phyloP scores from a whole-genome alignment of 1,140 invertebrate genomes.

The Coelopa frigida region DNA sequence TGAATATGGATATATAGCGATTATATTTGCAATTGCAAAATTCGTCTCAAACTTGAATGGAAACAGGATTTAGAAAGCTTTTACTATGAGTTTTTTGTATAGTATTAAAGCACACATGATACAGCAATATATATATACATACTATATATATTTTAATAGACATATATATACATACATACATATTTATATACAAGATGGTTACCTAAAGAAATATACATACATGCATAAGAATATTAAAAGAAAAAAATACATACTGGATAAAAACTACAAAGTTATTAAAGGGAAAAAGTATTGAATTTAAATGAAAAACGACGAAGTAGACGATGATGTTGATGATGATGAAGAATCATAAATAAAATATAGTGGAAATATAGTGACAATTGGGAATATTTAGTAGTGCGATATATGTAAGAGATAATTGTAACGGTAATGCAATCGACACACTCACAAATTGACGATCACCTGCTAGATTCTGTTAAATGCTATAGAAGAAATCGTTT shows the following conservation, averaged over 20 bases:
- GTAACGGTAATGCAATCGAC: too few relatives aligned
- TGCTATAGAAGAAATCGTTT: background rate
- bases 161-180: background rate
- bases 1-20: constrained; percentile 3
- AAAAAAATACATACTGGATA: constrained; percentile 5
- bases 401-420: background rate
- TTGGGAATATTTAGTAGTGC: background rate
- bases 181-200: background rate
- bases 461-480: too few relatives aligned
- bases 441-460: too few relatives aligned
- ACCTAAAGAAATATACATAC: constrained; percentile 3
- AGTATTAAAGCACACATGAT: constrained; percentile 2
- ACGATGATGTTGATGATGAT: background rate
- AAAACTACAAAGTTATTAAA: constrained; percentile 7
- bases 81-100: background rate
- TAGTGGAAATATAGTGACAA: constrained; percentile 1
- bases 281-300: constrained; percentile 5
- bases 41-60: background rate
- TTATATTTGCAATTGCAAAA: background rate
- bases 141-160: background rate
- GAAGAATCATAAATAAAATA: constrained; percentile 1
- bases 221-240: constrained; percentile 5
- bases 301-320: background rate
- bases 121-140: background rate
- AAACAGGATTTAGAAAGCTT: background rate